These are phyloP conservation scores for Lepidothrix coronata DNA, from an alignment of 2,113 vertebrate species.

Conservation along the genomic window DNA sequence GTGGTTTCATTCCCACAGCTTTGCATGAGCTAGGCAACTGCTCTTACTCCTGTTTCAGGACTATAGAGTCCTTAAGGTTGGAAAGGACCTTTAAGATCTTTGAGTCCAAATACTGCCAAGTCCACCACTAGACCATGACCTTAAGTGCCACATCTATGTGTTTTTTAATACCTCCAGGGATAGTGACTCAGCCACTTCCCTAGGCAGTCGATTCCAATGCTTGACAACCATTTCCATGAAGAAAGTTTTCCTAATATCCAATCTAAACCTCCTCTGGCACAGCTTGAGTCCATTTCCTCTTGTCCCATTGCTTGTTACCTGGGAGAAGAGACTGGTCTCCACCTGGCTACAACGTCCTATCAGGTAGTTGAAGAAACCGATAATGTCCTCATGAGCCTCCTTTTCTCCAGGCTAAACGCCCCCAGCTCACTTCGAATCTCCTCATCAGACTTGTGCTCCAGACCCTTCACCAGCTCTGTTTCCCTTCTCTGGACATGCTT, in stretches of 20 bases:
- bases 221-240: neutral
- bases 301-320: neutral
- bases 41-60: neutral
- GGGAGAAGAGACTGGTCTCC: neutral
- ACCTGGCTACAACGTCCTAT: neutral
- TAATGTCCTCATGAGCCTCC: neutral
- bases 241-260: neutral
- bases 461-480: neutral
- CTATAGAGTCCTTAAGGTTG: neutral
- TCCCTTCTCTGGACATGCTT: neutral
- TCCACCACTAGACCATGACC: neutral
- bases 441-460: neutral
- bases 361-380: neutral
- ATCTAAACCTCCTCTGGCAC: neutral
- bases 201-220: neutral
- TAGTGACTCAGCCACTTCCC: neutral
- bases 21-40: neutral
- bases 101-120: neutral
- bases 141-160: neutral
- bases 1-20: neutral
- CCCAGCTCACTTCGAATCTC: neutral
- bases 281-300: neutral
- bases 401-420: neutral
- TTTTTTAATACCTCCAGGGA: neutral
- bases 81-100: neutral